Percentiles rank a stretch among this genome's conserved stretches.
These are phyloP conservation scores for Acanthornis magna DNA, from an alignment of 2,797 vertebrate genomes.

Conservation along the genomic window DNA sequence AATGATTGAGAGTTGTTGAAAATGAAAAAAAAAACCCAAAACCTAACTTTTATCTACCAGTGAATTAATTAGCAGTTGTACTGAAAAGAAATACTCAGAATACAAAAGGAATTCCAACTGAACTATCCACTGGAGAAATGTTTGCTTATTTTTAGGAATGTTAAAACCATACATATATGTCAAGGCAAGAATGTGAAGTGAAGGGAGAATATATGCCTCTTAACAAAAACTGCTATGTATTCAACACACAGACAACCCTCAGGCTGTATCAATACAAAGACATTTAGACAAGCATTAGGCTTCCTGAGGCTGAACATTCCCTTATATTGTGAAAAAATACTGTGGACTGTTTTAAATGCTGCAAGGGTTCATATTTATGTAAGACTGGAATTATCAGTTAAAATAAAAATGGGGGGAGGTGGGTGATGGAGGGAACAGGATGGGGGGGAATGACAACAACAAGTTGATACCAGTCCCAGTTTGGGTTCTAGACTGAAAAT, in stretches of 20 bases:
- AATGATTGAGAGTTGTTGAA: neutral
- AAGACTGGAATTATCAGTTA: neutral
- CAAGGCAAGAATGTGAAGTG: neutral
- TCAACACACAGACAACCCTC: neutral
- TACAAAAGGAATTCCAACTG: neutral
- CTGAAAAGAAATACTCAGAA: neutral
- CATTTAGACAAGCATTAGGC: neutral
- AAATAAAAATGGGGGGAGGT: neutral
- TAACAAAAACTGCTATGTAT: neutral
- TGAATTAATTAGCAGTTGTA: neutral
- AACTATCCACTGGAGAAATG: neutral
- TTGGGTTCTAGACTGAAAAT: neutral
- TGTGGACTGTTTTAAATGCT: neutral
- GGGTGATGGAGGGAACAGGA: neutral
- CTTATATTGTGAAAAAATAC: neutral
- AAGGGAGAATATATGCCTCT: neutral
- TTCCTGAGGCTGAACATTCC: neutral
- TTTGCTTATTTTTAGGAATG: neutral
- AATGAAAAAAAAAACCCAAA: neutral
- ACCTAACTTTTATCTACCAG: neutral
- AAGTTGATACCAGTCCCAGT: neutral
- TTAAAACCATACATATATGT: neutral
- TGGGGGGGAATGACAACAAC: neutral
- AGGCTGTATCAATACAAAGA: neutral
- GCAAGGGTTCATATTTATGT: neutral